Conservation (phyloP, 2,888 invertebrate genomes). For the Phragmatobia fuliginosa region DNA sequence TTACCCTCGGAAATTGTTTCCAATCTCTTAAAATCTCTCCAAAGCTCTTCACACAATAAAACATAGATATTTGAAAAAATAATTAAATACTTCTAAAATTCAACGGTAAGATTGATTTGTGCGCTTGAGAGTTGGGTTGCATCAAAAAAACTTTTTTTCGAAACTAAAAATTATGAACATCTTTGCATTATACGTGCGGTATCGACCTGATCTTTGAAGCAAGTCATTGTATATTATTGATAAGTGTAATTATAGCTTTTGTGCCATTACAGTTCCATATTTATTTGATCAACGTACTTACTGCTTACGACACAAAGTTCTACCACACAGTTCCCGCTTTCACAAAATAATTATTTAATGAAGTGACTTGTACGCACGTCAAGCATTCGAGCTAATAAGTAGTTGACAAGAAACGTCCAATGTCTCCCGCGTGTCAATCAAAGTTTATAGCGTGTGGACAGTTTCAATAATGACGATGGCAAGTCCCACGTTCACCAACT, state of each 20-base stretch:
- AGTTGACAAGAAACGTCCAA: slow-evolving; percentile 15
- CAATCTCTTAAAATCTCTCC: no score
- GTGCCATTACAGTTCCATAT: not conserved
- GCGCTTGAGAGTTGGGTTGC: no score
- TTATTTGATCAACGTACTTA: not conserved
- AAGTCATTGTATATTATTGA: not conserved
- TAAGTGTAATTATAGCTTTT: not conserved
- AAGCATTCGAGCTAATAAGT: slow-evolving; percentile 5
- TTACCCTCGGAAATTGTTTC: no score
- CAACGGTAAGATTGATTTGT: no score
- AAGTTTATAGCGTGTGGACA: slow-evolving; percentile 13
- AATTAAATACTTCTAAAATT: no score
- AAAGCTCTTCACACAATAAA: no score
- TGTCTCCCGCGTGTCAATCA: slow-evolving; percentile 19
- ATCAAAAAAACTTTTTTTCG: no score
- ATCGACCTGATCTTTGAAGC: no score
- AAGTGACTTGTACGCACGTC: slow-evolving; percentile 8
- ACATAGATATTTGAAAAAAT: no score
- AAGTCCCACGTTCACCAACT: not conserved
- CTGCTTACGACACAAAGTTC: not conserved
- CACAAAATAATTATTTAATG: slow-evolving; percentile 12
- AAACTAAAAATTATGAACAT: not conserved
- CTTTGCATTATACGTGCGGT: no score
- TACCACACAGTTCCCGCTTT: not conserved
- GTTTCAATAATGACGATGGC: slow-evolving; percentile 23